phyloP scores from a whole-genome alignment of 2,888 invertebrate genomes.

The Rhabditoides inermis region DNA sequence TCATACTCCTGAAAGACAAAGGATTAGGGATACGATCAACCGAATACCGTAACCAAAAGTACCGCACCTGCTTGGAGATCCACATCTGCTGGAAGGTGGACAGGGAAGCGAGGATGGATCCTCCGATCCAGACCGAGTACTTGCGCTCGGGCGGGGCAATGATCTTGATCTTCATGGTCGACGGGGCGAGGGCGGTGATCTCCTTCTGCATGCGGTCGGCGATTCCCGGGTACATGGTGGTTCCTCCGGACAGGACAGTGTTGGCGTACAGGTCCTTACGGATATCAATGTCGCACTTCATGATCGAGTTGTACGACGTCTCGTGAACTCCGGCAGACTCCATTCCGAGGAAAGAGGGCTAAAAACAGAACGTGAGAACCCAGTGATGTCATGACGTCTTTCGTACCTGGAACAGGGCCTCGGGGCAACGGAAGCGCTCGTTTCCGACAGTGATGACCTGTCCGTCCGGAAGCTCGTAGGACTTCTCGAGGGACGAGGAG shows the following conservation, averaged over 20 bases:
- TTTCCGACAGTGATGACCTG: conserved; percentile 60
- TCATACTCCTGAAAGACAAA: too few relatives aligned
- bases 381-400: conserved; percentile 61
- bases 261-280: conserved; percentile 70
- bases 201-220: conserved; percentile 96
- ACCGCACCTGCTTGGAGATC: too few relatives aligned
- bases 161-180: too few relatives aligned
- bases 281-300: conserved; percentile 88
- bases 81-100: too few relatives aligned
- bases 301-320: conserved; percentile 73
- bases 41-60: too few relatives aligned
- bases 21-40: too few relatives aligned
- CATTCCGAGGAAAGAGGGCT: conserved; percentile 72
- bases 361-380: conserved; percentile 20
- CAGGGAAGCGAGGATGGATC: too few relatives aligned
- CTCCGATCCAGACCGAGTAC: too few relatives aligned
- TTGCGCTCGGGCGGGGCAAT: too few relatives aligned
- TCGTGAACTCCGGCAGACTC: conserved; percentile 47
- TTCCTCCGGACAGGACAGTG: conserved; percentile 52
- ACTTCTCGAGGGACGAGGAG: conserved; percentile 80
- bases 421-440: conserved; percentile 79
- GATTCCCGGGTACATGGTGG: conserved; percentile 90
- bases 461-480: conserved; percentile 78
- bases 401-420: conserved; percentile 76
- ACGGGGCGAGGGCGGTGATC: too few relatives aligned